Evolutionary conservation across 2,797 vertebrate species (phyloP).

Genomic region (Hippoglossus hippoglossus): DNA sequence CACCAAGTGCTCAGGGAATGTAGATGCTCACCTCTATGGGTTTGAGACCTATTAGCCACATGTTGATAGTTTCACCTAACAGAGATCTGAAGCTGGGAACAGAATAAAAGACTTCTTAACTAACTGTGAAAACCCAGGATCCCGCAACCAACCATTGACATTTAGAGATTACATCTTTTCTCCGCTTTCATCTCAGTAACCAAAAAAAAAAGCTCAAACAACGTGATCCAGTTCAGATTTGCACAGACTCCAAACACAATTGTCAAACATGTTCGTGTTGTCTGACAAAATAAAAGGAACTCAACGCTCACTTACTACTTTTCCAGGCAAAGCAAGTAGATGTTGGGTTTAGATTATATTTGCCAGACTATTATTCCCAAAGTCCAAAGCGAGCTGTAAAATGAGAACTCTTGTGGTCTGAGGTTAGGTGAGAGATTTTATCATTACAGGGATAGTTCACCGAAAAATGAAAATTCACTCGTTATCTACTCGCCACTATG

Average conservation of each 20-base stretch:
- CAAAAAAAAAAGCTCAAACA: slow-evolving; percentile 13
- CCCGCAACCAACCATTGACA: slow-evolving; percentile 22
- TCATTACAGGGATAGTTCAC: not conserved
- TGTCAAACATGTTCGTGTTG: slow-evolving; percentile 23
- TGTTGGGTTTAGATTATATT: slow-evolving; percentile 4
- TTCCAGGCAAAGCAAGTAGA: not conserved
- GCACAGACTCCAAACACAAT: slow-evolving; percentile 25
- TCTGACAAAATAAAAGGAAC: slow-evolving; percentile 9
- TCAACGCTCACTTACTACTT: slow-evolving; percentile 5
- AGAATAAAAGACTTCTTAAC: not conserved
- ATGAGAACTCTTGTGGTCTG: slow-evolving; percentile 19
- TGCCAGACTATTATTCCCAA: slow-evolving; percentile 5
- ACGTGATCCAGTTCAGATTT: slow-evolving; percentile 18
- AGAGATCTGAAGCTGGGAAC: slow-evolving; percentile 14
- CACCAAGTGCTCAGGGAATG: not conserved
- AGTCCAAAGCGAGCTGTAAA: not conserved
- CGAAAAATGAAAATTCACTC: too few species aligned
- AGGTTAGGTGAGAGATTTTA: slow-evolving; percentile 25
- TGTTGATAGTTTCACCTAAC: not conserved
- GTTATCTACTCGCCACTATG: too few species aligned
- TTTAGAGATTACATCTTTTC: slow-evolving; percentile 31
- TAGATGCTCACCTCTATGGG: not conserved
- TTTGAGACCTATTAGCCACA: not conserved
- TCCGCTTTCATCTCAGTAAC: slow-evolving; percentile 11
- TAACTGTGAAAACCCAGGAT: slow-evolving; percentile 33